Evolutionary conservation across 1,140 invertebrate species (phyloP).

Genomic region (Elymnias hypermnestra): DNA sequence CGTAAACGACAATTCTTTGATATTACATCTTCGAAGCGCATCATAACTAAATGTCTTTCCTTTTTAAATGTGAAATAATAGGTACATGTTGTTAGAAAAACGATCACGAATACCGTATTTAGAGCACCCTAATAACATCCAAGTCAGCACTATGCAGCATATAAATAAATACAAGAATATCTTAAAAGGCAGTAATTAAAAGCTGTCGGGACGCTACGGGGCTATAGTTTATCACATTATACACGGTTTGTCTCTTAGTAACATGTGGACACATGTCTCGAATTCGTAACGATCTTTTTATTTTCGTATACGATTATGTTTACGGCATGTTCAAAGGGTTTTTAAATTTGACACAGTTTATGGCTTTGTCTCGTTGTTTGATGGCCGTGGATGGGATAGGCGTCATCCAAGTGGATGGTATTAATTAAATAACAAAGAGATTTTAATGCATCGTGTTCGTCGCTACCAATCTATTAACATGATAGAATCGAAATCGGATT

Average conservation of each 20-base stretch:
- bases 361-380: slow-evolving; percentile 52
- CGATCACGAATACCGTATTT: slow-evolving; percentile 32
- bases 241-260: slow-evolving; percentile 57
- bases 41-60: slow-evolving; percentile 8
- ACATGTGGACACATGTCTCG: slow-evolving; percentile 69
- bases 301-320: slow-evolving; percentile 61
- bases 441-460: slow-evolving; percentile 16
- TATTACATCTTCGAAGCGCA: too few species aligned
- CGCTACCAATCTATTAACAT: slow-evolving; percentile 18
- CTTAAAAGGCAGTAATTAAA: slow-evolving; percentile 42
- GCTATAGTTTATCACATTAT: slow-evolving; percentile 63
- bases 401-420: slow-evolving; percentile 27
- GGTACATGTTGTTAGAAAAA: slow-evolving; percentile 19
- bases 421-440: slow-evolving; percentile 48
- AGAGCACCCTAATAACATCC: slow-evolving; percentile 19
- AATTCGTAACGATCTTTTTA: slow-evolving; percentile 54
- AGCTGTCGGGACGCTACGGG: slow-evolving; percentile 25
- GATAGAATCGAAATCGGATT: too few species aligned
- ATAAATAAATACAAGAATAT: slow-evolving; percentile 33
- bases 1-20: too few species aligned
- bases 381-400: slow-evolving; percentile 31
- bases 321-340: slow-evolving; percentile 64
- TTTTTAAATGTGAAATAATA: slow-evolving; percentile 17
- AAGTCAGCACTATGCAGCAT: slow-evolving; percentile 28
- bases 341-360: slow-evolving; percentile 74